phyloP scores from a whole-genome alignment of 2,797 vertebrate species.

The Erethizon dorsatum region DNA sequence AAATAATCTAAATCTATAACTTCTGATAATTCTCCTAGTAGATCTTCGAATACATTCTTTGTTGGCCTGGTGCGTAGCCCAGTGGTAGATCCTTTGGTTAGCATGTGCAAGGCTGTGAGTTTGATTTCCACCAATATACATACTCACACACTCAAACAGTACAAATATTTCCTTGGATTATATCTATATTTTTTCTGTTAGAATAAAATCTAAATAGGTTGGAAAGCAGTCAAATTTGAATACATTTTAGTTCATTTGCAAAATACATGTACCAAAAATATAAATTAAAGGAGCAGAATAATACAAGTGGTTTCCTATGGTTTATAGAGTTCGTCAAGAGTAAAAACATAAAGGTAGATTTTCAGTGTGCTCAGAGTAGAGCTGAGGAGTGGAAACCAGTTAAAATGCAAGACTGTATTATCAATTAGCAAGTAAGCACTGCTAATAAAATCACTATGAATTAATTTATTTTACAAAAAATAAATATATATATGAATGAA shows the following conservation, averaged over 20 bases:
- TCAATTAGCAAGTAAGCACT: not conserved
- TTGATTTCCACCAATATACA: not conserved
- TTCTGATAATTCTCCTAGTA: not conserved
- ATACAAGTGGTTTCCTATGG: not conserved
- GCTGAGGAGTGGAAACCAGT: not conserved
- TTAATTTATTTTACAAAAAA: not conserved
- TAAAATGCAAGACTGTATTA: not conserved
- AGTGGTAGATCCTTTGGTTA: too few species aligned
- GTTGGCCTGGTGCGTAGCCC: not conserved
- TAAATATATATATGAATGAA: not conserved
- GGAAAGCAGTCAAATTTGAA: not conserved
- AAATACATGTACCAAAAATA: not conserved
- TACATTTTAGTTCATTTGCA: not conserved
- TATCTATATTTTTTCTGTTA: not conserved
- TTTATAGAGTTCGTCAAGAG: not conserved
- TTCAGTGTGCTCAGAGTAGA: not conserved
- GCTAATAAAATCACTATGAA: not conserved
- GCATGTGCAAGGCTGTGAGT: not conserved
- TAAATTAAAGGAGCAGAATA: not conserved
- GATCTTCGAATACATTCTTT: not conserved
- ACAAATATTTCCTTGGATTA: not conserved
- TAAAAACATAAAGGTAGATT: not conserved
- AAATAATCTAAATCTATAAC: not conserved
- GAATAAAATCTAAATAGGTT: slow-evolving; percentile 38
- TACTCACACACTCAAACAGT: not conserved